Percentiles rank a stretch among this genome's conserved stretches.
Evolutionary conservation across 2,797 vertebrate genomes (phyloP).

Genomic region (Synanceia verrucosa): DNA sequence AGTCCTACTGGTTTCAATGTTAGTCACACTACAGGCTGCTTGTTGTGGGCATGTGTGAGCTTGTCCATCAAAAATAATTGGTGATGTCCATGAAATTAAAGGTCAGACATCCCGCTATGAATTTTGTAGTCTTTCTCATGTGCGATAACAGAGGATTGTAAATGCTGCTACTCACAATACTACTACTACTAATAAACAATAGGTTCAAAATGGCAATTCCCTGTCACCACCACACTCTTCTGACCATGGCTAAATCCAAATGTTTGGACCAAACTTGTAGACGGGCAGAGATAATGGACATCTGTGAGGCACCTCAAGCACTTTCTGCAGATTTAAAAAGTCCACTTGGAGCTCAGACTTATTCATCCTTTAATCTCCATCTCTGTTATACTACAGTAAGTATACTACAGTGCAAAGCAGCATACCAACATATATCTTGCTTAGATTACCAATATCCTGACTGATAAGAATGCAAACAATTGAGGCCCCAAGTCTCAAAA

Average conservation of each 20-base stretch:
- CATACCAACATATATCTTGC: background rate
- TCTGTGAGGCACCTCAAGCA: too few species aligned
- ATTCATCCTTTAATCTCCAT: background rate
- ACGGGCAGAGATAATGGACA: background rate
- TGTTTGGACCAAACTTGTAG: background rate
- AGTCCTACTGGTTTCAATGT: slow-evolving; percentile 36
- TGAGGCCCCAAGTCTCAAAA: background rate
- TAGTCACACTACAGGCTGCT: slow-evolving; percentile 5
- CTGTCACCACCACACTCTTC: background rate
- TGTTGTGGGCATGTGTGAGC: slow-evolving; percentile 22
- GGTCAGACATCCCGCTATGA: slow-evolving; percentile 26
- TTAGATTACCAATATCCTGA: background rate
- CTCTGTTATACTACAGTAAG: too few species aligned
- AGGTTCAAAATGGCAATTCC: background rate
- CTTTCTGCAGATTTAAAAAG: background rate
- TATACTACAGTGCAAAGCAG: background rate
- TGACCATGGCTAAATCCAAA: background rate
- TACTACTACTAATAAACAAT: background rate
- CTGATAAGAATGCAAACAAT: background rate
- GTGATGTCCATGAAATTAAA: slow-evolving; percentile 30
- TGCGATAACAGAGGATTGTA: background rate
- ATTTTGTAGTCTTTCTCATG: background rate
- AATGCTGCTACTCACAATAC: background rate
- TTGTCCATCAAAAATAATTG: slow-evolving; percentile 43
- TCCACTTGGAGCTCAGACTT: background rate